phyloP scores from a whole-genome alignment of 2,888 invertebrate genomes.

The Gandaritis pyraliata region DNA sequence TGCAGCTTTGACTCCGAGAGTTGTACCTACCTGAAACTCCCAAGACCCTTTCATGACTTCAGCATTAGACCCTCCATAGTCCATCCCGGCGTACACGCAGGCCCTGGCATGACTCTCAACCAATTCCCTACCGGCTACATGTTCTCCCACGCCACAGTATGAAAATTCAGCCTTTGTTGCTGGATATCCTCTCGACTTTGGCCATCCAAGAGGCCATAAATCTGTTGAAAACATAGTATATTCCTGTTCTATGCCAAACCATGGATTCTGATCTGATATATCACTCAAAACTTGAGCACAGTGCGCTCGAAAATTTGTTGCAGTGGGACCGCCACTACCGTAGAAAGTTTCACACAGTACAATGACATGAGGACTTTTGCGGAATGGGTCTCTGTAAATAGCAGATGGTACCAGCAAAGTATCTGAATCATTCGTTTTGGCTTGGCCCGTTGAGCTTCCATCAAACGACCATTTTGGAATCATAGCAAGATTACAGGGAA shows the following conservation, averaged over 20 bases:
- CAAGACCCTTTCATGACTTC: conserved; percentile 99
- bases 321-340: conserved; percentile 89
- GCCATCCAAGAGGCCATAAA: conserved; percentile 95
- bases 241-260: conserved; percentile 97
- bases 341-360: conserved; percentile 94
- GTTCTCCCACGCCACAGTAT: conserved; percentile 98
- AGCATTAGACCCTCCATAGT: conserved; percentile 97
- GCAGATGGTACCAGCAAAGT: conserved; percentile 94
- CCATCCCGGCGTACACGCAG: conserved; percentile 96
- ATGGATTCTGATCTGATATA: conserved; percentile 87
- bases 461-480: conserved; percentile 96
- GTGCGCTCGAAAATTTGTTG: conserved; percentile 88
- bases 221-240: conserved; percentile 94
- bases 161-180: conserved; percentile 90
- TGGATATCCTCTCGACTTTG: conserved; percentile 94
- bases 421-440: conserved; percentile 92
- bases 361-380: conserved; percentile 92
- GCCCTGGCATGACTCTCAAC: conserved; percentile 94
- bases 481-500: conserved; percentile 77
- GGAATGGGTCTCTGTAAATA: conserved; percentile 96
- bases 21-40: conserved; percentile 96
- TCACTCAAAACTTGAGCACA: conserved; percentile 85
- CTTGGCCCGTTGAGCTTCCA: conserved; percentile 96
- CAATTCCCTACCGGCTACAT: conserved; percentile 96
- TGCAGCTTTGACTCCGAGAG: conserved; percentile 91